phyloP scores from a whole-genome alignment of 2,888 invertebrate species.

The Byasa hedistus region DNA sequence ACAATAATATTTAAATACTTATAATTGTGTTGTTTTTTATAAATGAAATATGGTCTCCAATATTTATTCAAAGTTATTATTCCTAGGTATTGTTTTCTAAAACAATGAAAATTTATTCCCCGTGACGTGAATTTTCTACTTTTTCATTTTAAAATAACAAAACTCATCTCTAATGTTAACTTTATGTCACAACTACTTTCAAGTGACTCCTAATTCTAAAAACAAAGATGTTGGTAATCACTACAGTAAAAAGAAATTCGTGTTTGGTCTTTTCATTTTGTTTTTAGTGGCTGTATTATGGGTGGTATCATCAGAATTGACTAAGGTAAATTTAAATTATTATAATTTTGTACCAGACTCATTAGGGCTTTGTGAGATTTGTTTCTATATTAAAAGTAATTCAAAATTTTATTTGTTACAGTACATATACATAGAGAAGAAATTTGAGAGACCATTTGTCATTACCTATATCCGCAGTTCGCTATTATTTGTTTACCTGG shows the following conservation, averaged over 20 bases:
- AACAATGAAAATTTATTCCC: constrained; percentile 26
- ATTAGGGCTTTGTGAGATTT: not conserved
- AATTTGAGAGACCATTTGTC: constrained; percentile 96
- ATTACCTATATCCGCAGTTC: constrained; percentile 97
- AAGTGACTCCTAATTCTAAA: constrained; percentile 63
- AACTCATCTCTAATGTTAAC: constrained; percentile 68
- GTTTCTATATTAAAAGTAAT: not conserved
- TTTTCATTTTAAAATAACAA: constrained; percentile 33
- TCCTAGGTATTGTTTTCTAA: constrained; percentile 17
- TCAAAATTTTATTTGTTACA: constrained; percentile 53
- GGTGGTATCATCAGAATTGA: constrained; percentile 97
- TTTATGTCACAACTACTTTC: constrained; percentile 75
- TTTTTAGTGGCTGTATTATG: constrained; percentile 96
- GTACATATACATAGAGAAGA: constrained; percentile 91
- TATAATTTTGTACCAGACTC: not conserved
- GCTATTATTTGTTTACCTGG: constrained; percentile 94
- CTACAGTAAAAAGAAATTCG: constrained; percentile 76
- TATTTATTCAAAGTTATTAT: constrained; percentile 17
- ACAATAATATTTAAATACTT: not conserved
- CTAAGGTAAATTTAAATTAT: constrained; percentile 83
- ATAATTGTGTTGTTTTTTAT: not conserved
- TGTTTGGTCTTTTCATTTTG: constrained; percentile 91
- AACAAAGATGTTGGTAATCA: constrained; percentile 62
- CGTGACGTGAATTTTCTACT: constrained; percentile 29
- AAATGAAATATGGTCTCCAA: constrained; percentile 15